phyloP scores from a whole-genome alignment of 2,797 vertebrate genomes.

The Sebastiscus tertius region DNA sequence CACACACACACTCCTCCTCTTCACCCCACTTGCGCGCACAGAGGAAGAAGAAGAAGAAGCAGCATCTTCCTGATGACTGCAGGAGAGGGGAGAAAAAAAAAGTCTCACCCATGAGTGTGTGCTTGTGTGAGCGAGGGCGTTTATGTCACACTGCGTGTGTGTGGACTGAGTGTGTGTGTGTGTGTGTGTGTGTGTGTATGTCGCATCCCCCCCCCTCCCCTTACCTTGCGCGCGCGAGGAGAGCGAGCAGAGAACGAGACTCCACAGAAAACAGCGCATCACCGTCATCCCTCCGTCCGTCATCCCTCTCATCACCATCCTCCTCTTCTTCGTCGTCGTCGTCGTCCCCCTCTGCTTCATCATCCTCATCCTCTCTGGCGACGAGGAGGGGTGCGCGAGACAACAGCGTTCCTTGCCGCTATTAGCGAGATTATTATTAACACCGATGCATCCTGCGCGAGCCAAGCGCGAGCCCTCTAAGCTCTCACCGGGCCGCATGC shows the following conservation, averaged over 20 bases:
- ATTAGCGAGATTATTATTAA: slow-evolving; percentile 36
- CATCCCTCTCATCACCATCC: slow-evolving; percentile 45
- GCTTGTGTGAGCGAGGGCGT: slow-evolving; percentile 16
- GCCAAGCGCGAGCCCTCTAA: slow-evolving; percentile 78
- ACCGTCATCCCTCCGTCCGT: slow-evolving; percentile 67
- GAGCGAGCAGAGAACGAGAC: slow-evolving; percentile 73
- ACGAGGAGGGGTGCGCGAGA: slow-evolving; percentile 61
- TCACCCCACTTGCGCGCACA: neutral
- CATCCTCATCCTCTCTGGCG: slow-evolving; percentile 47
- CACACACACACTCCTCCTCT: neutral
- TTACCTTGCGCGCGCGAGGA: slow-evolving; percentile 78
- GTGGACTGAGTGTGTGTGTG: neutral
- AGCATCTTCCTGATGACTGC: slow-evolving; percentile 38
- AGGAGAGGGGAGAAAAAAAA: slow-evolving; percentile 2
- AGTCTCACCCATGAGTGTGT: slow-evolving; percentile 13
- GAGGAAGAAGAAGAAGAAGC: slow-evolving; percentile 4
- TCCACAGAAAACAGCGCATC: slow-evolving; percentile 78
- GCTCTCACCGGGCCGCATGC: slow-evolving; percentile 83
- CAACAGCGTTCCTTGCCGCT: slow-evolving; percentile 63
- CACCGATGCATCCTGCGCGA: slow-evolving; percentile 71
- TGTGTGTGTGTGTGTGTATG: slow-evolving; percentile 24
- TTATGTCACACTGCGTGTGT: slow-evolving; percentile 9
- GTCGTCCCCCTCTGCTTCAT: slow-evolving; percentile 17
- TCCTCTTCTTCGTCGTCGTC: slow-evolving; percentile 18
- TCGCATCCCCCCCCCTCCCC: slow-evolving; percentile 47